Evolutionary conservation across 2,797 vertebrate species (phyloP).

Genomic region (Manis pentadactyla): DNA sequence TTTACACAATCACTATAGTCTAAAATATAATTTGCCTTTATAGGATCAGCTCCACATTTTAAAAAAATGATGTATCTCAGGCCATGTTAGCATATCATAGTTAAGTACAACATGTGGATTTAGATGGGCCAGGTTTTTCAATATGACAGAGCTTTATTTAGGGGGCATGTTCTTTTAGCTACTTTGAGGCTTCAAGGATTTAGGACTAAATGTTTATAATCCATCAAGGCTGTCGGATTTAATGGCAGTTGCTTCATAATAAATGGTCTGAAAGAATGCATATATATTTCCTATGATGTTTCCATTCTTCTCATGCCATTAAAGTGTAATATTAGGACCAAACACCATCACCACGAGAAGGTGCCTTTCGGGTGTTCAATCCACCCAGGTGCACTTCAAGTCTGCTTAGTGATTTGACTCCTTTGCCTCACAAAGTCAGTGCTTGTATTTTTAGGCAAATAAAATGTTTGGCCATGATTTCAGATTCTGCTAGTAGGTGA

Average conservation of each 20-base stretch:
- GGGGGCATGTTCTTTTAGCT: background rate
- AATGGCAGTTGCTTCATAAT: background rate
- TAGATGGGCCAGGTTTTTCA: background rate
- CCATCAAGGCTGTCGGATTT: background rate
- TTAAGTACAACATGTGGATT: background rate
- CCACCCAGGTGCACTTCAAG: rapidly evolving
- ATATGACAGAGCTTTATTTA: background rate
- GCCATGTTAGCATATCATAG: background rate
- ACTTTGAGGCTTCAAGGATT: background rate
- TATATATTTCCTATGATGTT: background rate
- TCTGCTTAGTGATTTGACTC: background rate
- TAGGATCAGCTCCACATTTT: background rate
- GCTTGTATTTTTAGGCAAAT: background rate
- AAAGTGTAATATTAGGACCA: too few species aligned
- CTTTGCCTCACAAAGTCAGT: background rate
- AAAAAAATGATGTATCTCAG: background rate
- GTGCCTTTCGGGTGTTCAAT: background rate
- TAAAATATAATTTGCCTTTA: background rate
- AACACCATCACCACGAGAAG: background rate
- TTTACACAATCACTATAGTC: background rate
- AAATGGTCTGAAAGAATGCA: background rate
- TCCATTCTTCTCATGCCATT: too few species aligned
- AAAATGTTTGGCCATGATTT: background rate
- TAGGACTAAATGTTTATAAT: background rate
- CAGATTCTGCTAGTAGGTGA: background rate